Evolutionary conservation across 2,888 invertebrate species (phyloP), one percentile per base, ranked within the genome.

Genomic region (Nasonovia ribisnigri): DNA sequence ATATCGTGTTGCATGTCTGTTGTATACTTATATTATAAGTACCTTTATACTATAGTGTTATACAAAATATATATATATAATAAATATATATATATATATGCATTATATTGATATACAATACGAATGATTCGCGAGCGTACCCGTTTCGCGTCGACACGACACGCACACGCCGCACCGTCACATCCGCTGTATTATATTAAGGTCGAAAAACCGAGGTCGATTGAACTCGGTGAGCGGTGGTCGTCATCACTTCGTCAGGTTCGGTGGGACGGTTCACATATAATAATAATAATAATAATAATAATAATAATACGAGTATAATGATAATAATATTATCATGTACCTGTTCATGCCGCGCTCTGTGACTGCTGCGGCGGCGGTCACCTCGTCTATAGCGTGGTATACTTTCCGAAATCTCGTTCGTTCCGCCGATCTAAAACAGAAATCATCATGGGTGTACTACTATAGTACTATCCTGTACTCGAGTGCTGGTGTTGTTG

Each of bases 191-290:
- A 46, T 29, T 29, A 29, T 87, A 90, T 77, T 84, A 84, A 91
- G 91, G 84, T 91, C 91, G 91, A 54, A 84, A 77, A 84, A 26
- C 84, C 91, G 84, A 91, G 91, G 91, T 84, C 91, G 84, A 51
- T 51, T 36, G 51, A 48, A 84, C 89, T 46, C 88, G 51, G 89
- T 60, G 89, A 89, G 43, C 91, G 91, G 91, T 48, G 84, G 84
- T 54, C 77, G 77, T 77, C 77, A 77, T 77, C 20, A 77, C 77
- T 36, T 6, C 77, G 77, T 36, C 77, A 11, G 77, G 77, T 77
- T 77, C 77, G 77, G 36, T 77, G 42, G 77, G 36, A 36, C 77
- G 77, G 36, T 36, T 20, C 36, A 10, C 1, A 36, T 77, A 20
- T 77, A 77, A 16, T n/a, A 67, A 67, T 67, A 67, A 67, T 67